Evolutionary conservation across 2,113 vertebrate genomes (phyloP), one percentile per base, ranked within the genome.

Genomic region (Leucopsar rothschildi): DNA sequence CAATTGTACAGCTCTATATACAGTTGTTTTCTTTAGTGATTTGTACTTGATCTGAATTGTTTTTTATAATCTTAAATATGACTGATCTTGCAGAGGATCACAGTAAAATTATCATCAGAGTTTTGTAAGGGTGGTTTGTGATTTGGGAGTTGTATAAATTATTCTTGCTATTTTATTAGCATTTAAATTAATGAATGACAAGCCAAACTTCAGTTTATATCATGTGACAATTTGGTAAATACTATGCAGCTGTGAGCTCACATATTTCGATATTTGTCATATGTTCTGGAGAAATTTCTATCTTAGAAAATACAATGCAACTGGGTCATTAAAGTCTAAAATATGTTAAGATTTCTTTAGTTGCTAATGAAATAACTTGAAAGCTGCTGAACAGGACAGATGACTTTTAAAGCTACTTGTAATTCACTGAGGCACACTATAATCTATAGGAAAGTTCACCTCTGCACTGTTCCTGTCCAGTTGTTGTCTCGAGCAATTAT

Each of bases 401-500:
- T 97, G 93, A 97, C 82, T 97, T 94, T 96, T 96, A 72, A 75
- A 94, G 71, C 94, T 97, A 98, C 98, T 98, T 98, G 88, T 96
- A 94, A 98, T 98, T 97, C 97, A 96, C 92, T 96, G 88, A 95
- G 86, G 42, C 90, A 96, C 92, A 86, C 88, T 90, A 42, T 96
- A 96, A 97, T 97, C 97, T 97, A 66, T 94, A 94, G 95, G 92
- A 97, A 90, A 72, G 63, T 97, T 98, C 97, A 97, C 97, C 97
- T 97, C 88, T 98, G 95, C 97, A 92, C 97, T 97, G 65, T 95
- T 96, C 94, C 97, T 98, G 96, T 97, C 97, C 97, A 97, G 96
- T 95, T 98, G 97, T 98, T 98, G 98, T 98, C 97, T 98, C 12
- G 84, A 97, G 96, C 96, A 98, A 97, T 98, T 98, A 98, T 93